Evolutionary conservation across 2,113 vertebrate genomes (phyloP), one percentile per base, ranked within the genome.

Genomic region (Perccottus glenii): DNA sequence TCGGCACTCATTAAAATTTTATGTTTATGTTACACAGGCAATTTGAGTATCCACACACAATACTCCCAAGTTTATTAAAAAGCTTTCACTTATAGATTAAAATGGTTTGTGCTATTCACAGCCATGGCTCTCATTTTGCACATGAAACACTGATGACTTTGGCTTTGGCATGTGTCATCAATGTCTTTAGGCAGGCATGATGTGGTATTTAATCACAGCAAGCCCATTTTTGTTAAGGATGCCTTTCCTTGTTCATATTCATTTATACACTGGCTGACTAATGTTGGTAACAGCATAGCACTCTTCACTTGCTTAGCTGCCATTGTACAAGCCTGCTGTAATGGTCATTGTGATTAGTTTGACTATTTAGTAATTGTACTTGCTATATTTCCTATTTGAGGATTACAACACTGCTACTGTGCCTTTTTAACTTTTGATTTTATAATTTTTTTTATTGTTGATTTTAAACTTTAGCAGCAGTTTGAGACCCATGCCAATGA

Each of bases 261-360:
- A 67, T 43, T 69, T 15, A 70, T 60, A 78, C 73, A 84, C 84
- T 77, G 77, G 74, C 74, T 53, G 16, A 52, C 14, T 65, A 52
- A 71, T 19, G 38, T 38, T 64, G 44, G 49, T 63, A 42, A 7
- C 33, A 56, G 68, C 10, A 11, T 59, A 60, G 70, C 75, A 62
- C 48, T 55, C 27, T 19, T 12, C 10, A 53, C 36, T 43, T 55
- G 69, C 67, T 70, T 60, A 67, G 46, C 76, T 79, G 70, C 60
- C 68, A 60, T 64, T 56, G 74, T 81, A 57, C 88, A 66, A 88
- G 89, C 90, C 92, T 93, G 91, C 89, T 93, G 89, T 90, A 76
- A 89, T 90, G 88, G 77, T 86, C 85, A 73, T 77, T 66, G 50
- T 65, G 68, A 68, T 77, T 16, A 64, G 67, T 69, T 57, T 19